Conservation (phyloP, 1,140 invertebrate species). For the Linepithema humile region DNA sequence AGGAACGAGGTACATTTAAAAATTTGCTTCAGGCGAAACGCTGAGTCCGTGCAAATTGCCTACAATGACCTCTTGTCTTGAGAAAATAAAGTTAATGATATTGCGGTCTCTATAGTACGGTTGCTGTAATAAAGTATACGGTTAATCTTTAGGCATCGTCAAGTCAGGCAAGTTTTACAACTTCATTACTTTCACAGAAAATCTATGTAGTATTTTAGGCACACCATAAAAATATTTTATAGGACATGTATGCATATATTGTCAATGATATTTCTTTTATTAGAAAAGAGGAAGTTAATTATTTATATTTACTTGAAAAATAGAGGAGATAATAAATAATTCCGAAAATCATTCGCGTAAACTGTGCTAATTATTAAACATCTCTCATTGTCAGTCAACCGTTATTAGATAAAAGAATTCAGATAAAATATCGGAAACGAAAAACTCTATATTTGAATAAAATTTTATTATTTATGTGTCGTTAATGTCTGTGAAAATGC, state of each 20-base stretch:
- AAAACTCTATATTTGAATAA: not conserved
- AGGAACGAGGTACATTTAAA: conserved; percentile 34
- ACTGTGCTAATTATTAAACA: not conserved
- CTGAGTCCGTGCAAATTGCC: conserved; percentile 41
- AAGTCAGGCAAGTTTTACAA: not conserved
- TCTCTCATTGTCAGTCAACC: not conserved
- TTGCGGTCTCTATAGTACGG: not conserved
- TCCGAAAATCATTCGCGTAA: not conserved
- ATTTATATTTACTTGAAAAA: not conserved
- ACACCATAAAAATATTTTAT: not conserved
- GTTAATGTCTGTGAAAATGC: not conserved
- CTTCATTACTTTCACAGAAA: not conserved
- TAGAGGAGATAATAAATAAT: too few species aligned
- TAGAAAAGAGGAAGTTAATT: not conserved
- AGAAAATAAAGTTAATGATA: conserved; percentile 31
- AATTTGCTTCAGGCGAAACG: conserved; percentile 14
- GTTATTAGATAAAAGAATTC: not conserved
- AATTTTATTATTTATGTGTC: not conserved
- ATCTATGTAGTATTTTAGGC: not conserved
- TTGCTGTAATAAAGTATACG: conserved; percentile 15
- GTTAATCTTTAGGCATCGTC: too few species aligned
- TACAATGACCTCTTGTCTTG: conserved; percentile 36
- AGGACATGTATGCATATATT: not conserved
- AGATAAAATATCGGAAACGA: not conserved
- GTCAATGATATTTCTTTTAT: not conserved